phyloP scores from a whole-genome alignment of 2,888 invertebrate genomes.

The Cryptus armator region DNA sequence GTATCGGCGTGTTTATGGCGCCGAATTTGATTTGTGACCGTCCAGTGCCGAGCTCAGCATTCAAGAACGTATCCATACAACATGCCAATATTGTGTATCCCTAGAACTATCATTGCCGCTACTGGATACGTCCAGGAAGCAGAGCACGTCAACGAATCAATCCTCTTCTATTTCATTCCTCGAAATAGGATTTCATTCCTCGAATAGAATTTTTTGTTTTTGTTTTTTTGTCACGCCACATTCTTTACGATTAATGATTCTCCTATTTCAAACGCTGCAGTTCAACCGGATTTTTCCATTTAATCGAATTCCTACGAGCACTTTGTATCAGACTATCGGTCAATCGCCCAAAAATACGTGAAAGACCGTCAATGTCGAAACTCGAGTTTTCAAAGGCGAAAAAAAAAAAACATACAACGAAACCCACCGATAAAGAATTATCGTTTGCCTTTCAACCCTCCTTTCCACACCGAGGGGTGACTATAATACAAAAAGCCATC shows the following conservation, averaged over 20 bases:
- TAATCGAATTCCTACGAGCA: conserved; percentile 13
- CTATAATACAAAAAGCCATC: conserved; percentile 19
- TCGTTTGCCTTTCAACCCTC: not conserved
- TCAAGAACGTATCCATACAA: conserved; percentile 40
- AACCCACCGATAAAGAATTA: conserved; percentile 22
- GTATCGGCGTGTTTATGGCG: conserved; percentile 27
- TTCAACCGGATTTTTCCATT: conserved; percentile 1
- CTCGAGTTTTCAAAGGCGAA: no score
- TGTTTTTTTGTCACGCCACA: not conserved
- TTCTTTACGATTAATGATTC: conserved; percentile 17
- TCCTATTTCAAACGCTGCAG: not conserved
- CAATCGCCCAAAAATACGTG: not conserved
- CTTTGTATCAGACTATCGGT: not conserved
- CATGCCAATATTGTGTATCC: conserved; percentile 41
- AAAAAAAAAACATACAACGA: not conserved
- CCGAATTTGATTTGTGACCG: conserved; percentile 37
- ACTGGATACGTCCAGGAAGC: not conserved
- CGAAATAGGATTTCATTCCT: conserved; percentile 14
- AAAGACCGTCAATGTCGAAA: not conserved
- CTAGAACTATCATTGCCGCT: not conserved
- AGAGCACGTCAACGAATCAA: conserved; percentile 27
- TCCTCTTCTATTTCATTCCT: conserved; percentile 24
- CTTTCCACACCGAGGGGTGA: conserved; percentile 3
- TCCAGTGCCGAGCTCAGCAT: conserved; percentile 48
- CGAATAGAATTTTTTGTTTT: not conserved